Percentiles rank a stretch among this genome's conserved stretches.
Conservation (phyloP, 2,797 vertebrate genomes). For the Rachycentron canadum region DNA sequence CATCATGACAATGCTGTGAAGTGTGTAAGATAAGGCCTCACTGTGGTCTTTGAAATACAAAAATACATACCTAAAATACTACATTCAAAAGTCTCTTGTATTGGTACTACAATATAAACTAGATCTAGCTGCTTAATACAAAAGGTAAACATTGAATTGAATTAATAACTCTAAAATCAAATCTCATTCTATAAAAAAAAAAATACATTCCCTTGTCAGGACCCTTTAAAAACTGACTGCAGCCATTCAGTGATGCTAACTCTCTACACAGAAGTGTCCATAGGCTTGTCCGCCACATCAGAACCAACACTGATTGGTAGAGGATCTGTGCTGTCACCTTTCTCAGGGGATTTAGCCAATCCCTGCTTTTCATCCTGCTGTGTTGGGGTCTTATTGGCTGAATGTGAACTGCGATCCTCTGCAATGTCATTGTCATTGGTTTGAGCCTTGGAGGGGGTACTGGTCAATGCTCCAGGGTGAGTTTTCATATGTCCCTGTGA, state of each 20-base stretch:
- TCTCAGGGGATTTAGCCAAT: conserved; percentile 71
- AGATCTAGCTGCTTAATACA: conserved; percentile 65
- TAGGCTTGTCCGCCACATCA: conserved; percentile 54
- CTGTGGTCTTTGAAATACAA: conserved; percentile 79
- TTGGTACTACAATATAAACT: conserved; percentile 69
- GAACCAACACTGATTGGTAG: conserved; percentile 49
- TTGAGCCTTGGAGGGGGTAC: conserved; percentile 73
- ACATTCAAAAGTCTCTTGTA: conserved; percentile 72
- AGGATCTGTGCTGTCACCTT: conserved; percentile 66
- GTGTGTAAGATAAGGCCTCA: conserved; percentile 78
- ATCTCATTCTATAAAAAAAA: conserved; percentile 73
- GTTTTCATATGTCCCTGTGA: conserved; percentile 88
- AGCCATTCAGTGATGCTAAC: conserved; percentile 51
- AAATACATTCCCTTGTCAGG: conserved; percentile 83
- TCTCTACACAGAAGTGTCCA: conserved; percentile 73
- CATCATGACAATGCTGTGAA: conserved; percentile 61
- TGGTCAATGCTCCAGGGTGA: conserved; percentile 80
- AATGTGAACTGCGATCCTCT: conserved; percentile 62
- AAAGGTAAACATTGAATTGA: conserved; percentile 73
- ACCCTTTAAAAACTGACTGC: conserved; percentile 69
- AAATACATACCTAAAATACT: conserved; percentile 74
- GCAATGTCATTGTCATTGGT: conserved; percentile 74
- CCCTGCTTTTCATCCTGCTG: conserved; percentile 71
- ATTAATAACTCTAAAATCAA: conserved; percentile 70
- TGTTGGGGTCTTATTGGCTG: conserved; percentile 61